phyloP scores from a whole-genome alignment of 2,797 vertebrate species.

The Sebastes minor region DNA sequence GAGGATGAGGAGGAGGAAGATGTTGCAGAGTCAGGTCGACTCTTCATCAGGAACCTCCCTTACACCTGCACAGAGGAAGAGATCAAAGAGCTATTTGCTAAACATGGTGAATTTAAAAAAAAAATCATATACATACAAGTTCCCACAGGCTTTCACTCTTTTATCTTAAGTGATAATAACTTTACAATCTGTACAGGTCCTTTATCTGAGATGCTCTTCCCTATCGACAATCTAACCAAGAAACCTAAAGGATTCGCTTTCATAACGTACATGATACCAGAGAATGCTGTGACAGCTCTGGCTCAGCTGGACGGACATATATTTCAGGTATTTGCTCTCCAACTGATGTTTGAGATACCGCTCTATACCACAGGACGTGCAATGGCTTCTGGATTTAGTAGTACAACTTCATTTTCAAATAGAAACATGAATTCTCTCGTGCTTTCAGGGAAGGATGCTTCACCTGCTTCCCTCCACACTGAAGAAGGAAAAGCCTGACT shows the following conservation, averaged over 20 bases:
- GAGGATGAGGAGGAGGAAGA: constrained; percentile 94
- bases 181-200: constrained; percentile 81
- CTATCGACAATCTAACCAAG: constrained; percentile 92
- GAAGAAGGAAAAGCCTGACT: constrained; percentile 87
- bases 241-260: constrained; percentile 96
- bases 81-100: constrained; percentile 87
- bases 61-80: constrained; percentile 94
- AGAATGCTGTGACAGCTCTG: constrained; percentile 91
- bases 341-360: neutral
- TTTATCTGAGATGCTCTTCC: constrained; percentile 91
- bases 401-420: neutral
- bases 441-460: constrained; percentile 90
- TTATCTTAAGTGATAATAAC: neutral
- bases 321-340: constrained; percentile 89
- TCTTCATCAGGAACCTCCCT: constrained; percentile 94
- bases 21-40: constrained; percentile 91
- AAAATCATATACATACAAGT: neutral
- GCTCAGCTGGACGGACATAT: constrained; percentile 91
- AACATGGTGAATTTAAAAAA: constrained; percentile 81
- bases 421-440: neutral
- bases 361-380: neutral
- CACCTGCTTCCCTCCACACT: constrained; percentile 92
- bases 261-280: constrained; percentile 94
- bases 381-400: neutral
- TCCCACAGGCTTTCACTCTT: neutral